Evolutionary conservation across 2,797 vertebrate species (phyloP).

Genomic region (Tadarida brasiliensis): DNA sequence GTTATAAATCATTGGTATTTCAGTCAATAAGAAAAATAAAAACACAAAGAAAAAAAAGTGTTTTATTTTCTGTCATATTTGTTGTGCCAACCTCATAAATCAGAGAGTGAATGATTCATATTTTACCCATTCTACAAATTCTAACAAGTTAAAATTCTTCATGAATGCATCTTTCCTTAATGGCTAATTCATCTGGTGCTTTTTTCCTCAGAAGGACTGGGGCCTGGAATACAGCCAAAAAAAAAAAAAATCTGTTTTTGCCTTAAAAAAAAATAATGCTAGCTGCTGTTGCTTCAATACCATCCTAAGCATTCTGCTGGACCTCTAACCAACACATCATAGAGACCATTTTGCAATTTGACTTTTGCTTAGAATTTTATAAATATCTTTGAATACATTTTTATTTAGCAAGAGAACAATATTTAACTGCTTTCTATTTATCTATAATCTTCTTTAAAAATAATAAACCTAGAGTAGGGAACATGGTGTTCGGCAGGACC

Average conservation of each 20-base stretch:
- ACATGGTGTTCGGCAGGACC: too few species aligned
- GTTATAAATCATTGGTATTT: slow-evolving; percentile 19
- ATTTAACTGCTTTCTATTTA: slow-evolving; percentile 15
- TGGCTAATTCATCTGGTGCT: neutral
- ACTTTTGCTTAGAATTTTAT: slow-evolving; percentile 1
- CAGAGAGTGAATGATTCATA: neutral
- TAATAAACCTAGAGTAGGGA: neutral
- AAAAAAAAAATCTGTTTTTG: neutral
- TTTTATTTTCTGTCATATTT: neutral
- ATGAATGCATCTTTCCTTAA: neutral
- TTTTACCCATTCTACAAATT: neutral
- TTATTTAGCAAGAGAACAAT: neutral
- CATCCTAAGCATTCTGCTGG: neutral
- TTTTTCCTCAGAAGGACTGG: neutral
- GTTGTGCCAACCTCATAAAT: neutral
- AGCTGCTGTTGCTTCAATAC: neutral
- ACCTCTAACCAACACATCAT: neutral
- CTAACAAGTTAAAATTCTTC: slow-evolving; percentile 33
- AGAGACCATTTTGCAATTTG: neutral
- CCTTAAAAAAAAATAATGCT: neutral
- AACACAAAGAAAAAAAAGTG: neutral
- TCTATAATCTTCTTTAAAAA: neutral
- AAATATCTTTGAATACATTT: neutral
- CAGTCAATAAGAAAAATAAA: slow-evolving; percentile 10
- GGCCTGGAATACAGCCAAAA: neutral